These are phyloP conservation scores for Hemibates koningsi DNA, from an alignment of 2,113 vertebrate species.

Conservation along the genomic window DNA sequence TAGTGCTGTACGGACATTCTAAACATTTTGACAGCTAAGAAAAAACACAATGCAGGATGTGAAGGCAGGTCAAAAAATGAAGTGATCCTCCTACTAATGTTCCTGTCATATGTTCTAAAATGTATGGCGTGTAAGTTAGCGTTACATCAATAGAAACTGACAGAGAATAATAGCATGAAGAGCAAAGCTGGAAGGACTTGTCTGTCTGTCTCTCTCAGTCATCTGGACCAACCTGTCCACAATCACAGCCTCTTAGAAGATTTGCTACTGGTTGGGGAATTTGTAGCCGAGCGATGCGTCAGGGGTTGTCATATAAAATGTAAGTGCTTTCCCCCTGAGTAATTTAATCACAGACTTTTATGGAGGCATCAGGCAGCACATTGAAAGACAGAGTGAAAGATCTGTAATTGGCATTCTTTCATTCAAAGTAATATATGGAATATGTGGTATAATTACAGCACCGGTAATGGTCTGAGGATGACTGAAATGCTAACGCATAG, in stretches of 20 bases:
- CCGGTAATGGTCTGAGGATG: slow-evolving; percentile 39
- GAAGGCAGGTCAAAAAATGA: background rate
- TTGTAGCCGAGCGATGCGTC: slow-evolving; percentile 47
- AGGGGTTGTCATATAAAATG: slow-evolving; percentile 60
- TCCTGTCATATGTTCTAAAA: slow-evolving; percentile 24
- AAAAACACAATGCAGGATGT: background rate
- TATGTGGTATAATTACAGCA: slow-evolving; percentile 59
- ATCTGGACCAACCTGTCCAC: slow-evolving; percentile 43
- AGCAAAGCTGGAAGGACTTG: background rate
- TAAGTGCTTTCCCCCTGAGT: slow-evolving; percentile 59
- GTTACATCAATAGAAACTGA: background rate
- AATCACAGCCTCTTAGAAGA: slow-evolving; percentile 39
- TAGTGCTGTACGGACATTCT: background rate
- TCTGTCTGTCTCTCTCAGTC: slow-evolving; percentile 28
- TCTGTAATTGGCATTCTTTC: slow-evolving; percentile 66
- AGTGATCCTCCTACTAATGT: background rate
- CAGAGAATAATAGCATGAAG: background rate
- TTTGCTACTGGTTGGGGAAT: slow-evolving; percentile 56
- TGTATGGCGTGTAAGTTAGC: slow-evolving; percentile 1
- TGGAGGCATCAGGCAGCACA: slow-evolving; percentile 54
- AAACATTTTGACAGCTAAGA: background rate
- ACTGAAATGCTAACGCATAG: slow-evolving; percentile 40
- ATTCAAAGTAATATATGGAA: slow-evolving; percentile 63
- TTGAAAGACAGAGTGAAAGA: slow-evolving; percentile 55
- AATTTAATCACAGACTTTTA: slow-evolving; percentile 64